These are phyloP conservation scores for Apis florea DNA, from an alignment of 1,140 invertebrate species.

Conservation along the genomic window DNA sequence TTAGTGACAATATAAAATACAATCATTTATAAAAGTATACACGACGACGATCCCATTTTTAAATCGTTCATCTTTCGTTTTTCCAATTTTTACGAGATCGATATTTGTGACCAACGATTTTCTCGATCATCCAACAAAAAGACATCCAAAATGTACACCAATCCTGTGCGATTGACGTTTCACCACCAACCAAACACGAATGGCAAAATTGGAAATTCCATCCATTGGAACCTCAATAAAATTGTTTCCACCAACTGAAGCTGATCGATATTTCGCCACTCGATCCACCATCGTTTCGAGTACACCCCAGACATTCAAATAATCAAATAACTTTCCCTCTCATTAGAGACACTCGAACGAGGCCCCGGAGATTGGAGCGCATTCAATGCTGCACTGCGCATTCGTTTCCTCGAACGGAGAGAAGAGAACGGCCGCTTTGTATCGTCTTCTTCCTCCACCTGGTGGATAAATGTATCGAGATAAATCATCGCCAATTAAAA, in stretches of 20 bases:
- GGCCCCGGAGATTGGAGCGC: neutral
- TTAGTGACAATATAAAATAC: no score
- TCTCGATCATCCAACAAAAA: no score
- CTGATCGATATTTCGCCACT: conserved; percentile 1
- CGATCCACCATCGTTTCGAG: conserved; percentile 5
- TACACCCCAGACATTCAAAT: conserved; percentile 22
- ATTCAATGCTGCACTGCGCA: neutral
- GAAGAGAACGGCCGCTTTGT: no score
- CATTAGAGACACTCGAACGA: conserved; percentile 32
- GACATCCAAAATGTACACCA: no score
- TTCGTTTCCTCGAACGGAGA: neutral
- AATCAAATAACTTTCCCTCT: conserved; percentile 40
- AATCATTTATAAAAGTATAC: no score
- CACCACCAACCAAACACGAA: no score
- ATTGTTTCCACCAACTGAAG: neutral
- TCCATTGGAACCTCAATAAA: neutral
- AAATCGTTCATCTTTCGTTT: no score
- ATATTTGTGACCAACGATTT: no score
- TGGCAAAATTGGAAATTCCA: neutral
- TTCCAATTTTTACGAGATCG: no score
- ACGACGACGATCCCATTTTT: no score
- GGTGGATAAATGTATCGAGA: neutral
- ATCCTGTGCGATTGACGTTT: no score
- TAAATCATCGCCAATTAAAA: conserved; percentile 43
- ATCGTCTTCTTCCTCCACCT: neutral